Evolutionary conservation across 2,888 invertebrate species (phyloP).

Genomic region (Nephrotoma flavescens): DNA sequence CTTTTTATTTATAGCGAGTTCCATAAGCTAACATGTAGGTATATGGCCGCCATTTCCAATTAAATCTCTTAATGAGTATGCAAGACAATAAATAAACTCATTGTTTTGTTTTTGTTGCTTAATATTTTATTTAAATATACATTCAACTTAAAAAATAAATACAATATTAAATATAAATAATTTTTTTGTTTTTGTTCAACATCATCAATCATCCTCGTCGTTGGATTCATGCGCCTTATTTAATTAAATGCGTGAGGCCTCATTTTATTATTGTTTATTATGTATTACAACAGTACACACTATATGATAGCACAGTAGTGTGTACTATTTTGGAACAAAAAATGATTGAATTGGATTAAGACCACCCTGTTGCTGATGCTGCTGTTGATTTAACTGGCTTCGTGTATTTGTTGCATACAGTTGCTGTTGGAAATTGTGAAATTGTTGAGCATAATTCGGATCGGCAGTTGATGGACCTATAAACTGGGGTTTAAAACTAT

Average conservation of each 20-base stretch:
- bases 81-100: background rate
- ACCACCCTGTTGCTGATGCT: slow-evolving; percentile 4
- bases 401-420: slow-evolving; percentile 76
- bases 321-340: slow-evolving; percentile 26
- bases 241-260: background rate
- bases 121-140: background rate
- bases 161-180: background rate
- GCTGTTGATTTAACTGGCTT: slow-evolving; percentile 34
- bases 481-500: slow-evolving; percentile 42
- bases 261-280: no score
- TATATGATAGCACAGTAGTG: background rate
- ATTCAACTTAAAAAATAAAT: background rate
- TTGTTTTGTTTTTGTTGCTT: background rate
- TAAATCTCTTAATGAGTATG: background rate
- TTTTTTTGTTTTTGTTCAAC: background rate
- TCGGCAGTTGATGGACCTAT: slow-evolving; percentile 75
- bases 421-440: slow-evolving; percentile 91
- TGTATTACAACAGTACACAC: no score
- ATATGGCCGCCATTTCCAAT: background rate
- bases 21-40: no score
- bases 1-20: background rate
- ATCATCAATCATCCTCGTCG: background rate
- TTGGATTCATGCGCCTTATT: background rate
- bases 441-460: slow-evolving; percentile 88
- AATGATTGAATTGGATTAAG: slow-evolving; percentile 27